phyloP scores from a whole-genome alignment of 1,140 invertebrate genomes.

The Leucophenga varia region DNA sequence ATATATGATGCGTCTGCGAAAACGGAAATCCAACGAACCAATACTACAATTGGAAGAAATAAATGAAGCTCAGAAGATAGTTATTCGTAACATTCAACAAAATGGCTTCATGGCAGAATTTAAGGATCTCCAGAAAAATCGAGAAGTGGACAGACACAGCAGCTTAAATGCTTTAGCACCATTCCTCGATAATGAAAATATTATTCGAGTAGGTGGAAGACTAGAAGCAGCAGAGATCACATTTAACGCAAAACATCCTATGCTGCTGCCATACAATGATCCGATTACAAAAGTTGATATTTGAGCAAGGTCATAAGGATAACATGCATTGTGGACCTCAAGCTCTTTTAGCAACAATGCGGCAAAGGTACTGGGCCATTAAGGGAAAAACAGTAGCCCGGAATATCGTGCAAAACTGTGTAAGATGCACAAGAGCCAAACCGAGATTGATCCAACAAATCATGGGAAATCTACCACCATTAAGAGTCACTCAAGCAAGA shows the following conservation, averaged over 20 bases:
- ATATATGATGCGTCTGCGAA: neutral
- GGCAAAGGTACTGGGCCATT: slow-evolving; percentile 22
- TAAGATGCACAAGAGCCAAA: slow-evolving; percentile 30
- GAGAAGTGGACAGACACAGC: neutral
- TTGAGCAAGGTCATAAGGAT: slow-evolving; percentile 17
- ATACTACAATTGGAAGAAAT: neutral
- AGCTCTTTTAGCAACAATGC: slow-evolving; percentile 16
- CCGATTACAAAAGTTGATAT: too few species aligned
- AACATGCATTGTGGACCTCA: slow-evolving; percentile 40
- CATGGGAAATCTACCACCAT: slow-evolving; percentile 14
- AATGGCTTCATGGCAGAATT: neutral
- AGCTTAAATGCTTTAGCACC: slow-evolving; percentile 28
- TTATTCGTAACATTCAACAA: neutral
- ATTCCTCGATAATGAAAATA: slow-evolving; percentile 46
- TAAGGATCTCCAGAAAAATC: neutral
- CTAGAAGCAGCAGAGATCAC: slow-evolving; percentile 33
- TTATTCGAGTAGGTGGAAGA: slow-evolving; percentile 46
- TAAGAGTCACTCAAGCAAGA: neutral
- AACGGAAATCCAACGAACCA: neutral
- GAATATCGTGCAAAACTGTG: slow-evolving; percentile 25
- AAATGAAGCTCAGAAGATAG: neutral
- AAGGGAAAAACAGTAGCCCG: slow-evolving; percentile 19
- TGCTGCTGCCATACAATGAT: neutral
- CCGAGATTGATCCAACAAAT: slow-evolving; percentile 12
- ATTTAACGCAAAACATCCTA: slow-evolving; percentile 51